Conservation (phyloP, 2,888 invertebrate species). For the Chirona hameri region DNA sequence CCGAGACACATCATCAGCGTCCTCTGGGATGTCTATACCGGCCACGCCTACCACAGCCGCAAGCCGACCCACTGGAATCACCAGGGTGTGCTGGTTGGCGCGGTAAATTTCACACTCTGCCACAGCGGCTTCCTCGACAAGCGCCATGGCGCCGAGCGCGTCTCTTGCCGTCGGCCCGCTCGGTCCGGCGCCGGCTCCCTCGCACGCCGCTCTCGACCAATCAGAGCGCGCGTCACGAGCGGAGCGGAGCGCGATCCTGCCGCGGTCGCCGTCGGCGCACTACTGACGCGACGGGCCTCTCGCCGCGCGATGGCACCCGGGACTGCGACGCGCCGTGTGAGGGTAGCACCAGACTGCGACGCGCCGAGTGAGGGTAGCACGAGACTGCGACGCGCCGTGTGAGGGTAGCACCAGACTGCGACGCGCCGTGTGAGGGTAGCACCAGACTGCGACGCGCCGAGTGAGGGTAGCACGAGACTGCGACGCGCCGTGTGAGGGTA, state of each 20-base stretch:
- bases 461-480: background rate
- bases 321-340: background rate
- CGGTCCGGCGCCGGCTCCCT: background rate
- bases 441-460: background rate
- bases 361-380: background rate
- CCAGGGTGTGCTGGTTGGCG: slow-evolving; percentile 4
- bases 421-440: too few species aligned
- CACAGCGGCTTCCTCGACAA: background rate
- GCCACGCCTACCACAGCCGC: background rate
- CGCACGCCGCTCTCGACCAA: background rate
- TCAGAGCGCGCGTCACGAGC: background rate
- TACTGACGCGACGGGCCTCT: background rate
- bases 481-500: background rate
- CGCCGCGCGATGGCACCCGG: too few species aligned
- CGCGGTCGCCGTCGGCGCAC: background rate
- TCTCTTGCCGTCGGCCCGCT: background rate
- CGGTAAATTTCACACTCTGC: background rate
- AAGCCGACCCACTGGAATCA: background rate
- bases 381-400: background rate
- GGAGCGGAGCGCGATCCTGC: background rate
- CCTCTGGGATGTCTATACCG: background rate
- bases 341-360: background rate
- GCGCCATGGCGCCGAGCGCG: background rate
- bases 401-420: background rate
- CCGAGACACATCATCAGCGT: too few species aligned